Conservation (phyloP, 2,113 vertebrate genomes). For the Cacatua alba region DNA sequence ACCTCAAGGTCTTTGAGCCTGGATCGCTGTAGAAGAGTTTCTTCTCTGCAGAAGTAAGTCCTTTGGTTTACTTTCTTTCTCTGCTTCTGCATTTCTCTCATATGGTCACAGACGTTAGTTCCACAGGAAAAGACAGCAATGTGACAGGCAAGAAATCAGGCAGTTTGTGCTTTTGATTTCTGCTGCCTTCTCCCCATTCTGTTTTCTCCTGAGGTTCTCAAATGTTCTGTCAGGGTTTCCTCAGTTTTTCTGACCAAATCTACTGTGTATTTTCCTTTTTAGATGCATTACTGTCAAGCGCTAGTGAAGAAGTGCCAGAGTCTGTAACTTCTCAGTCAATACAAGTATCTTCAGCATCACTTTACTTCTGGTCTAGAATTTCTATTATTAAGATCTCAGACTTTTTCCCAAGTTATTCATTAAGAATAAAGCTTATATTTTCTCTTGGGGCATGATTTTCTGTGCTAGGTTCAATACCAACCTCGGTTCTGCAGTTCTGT, state of each 20-base stretch:
- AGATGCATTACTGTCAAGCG: background rate
- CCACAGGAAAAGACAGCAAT: background rate
- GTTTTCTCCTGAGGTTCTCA: background rate
- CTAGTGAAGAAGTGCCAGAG: background rate
- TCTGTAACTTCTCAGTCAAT: background rate
- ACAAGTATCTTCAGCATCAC: background rate
- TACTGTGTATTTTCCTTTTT: background rate
- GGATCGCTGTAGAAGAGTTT: background rate
- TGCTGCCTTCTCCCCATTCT: background rate
- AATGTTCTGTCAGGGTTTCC: background rate
- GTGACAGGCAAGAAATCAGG: background rate
- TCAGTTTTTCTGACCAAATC: background rate
- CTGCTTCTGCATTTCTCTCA: background rate
- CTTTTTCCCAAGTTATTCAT: background rate
- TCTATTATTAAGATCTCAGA: background rate
- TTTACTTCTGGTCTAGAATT: background rate
- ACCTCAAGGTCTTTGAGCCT: background rate
- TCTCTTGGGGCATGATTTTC: background rate
- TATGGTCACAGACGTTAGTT: background rate
- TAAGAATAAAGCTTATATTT: conserved; percentile 42
- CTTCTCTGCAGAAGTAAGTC: background rate
- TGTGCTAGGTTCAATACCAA: background rate
- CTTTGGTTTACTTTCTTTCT: background rate
- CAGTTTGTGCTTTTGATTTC: background rate
- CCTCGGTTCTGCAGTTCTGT: background rate